Base-by-base conservation (phyloP, 1,140 invertebrate genomes). In the Solenopsis fugax region DNA sequence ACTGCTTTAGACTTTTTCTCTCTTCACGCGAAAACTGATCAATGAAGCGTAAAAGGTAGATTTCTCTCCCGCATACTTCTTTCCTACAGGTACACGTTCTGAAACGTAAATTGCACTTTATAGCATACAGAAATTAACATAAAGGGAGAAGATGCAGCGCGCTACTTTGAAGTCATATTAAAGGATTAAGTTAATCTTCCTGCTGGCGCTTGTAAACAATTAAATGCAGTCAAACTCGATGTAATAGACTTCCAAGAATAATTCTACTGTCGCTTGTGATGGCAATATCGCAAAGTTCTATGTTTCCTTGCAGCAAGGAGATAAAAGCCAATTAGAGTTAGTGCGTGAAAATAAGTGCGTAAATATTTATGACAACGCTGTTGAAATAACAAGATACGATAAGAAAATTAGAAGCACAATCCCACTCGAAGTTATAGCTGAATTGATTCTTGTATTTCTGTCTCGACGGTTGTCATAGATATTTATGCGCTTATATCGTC, bases 21-120 rank as follows among this genome's bases (percentile, higher is more conserved):
- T 48, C 29, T 6, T 2, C 10, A 3, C 34, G 13, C 34, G 12
- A 1, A 41, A 56, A 21, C 12, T 29, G 56, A 48, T n/a, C 45
- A 45, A 5, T 62, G 60, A 48, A 3, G n/a, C 18, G 29, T 18
- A n/a, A 78, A 13, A 29, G 29, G 16, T 48, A 34, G n/a, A 0
- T 34, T 34, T 10, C n/a, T 24, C 16, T 45, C 16, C 34, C 7
- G 41, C 24, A 56, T n/a, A 29, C 41, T 54, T 71, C 10, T 24
- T 45, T 56, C 9, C 18, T 41, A 48, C 41, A 45, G 13, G 13
- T 34, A 48, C 6, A 41, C 7, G 2, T 64, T 77, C 21, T 34
- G 24, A 48, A 77, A 64, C 18, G 7, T 78, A 78, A 52, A 78
- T 67, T 67, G n/a, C n/a, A 62, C 7, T 78, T 65, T 67, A 34